phyloP scores from a whole-genome alignment of 2,797 vertebrate genomes.

The Pagetopsis macropterus region DNA sequence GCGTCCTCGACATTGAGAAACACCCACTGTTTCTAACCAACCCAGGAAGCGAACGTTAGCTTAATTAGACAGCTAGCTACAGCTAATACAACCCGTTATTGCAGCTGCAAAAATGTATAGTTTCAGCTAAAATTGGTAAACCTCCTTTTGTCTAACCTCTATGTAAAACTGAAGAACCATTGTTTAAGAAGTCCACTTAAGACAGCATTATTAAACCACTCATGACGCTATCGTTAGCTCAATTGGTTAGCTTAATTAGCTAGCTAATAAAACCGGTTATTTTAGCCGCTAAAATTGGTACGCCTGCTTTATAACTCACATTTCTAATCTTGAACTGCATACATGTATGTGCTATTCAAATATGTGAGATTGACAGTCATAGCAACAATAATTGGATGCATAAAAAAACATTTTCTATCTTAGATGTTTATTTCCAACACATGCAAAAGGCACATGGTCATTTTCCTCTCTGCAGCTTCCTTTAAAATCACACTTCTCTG shows the following conservation, averaged over 20 bases:
- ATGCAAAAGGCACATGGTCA: neutral
- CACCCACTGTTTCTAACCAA: neutral
- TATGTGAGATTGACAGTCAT: neutral
- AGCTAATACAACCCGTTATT: no score
- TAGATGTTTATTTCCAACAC: slow-evolving; percentile 7
- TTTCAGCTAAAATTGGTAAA: no score
- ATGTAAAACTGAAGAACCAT: no score
- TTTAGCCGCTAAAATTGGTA: neutral
- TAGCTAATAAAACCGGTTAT: neutral
- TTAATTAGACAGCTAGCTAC: no score
- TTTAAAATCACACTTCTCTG: slow-evolving; percentile 24
- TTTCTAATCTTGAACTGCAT: no score
- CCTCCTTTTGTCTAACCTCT: no score
- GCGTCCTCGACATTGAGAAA: no score
- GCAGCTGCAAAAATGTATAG: no score
- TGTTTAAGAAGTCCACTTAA: no score
- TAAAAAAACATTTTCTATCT: neutral
- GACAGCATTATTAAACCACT: neutral
- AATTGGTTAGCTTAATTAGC: neutral
- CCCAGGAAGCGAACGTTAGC: neutral
- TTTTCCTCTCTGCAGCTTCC: neutral
- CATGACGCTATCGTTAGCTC: neutral
- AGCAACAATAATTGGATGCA: neutral
- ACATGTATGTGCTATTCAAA: neutral
- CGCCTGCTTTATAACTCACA: neutral